A percentile compares a stretch with the other conserved stretches of the same genome.
These are phyloP conservation scores for Synergus umbraculus DNA, from an alignment of 2,888 invertebrate species.

Conservation along the genomic window DNA sequence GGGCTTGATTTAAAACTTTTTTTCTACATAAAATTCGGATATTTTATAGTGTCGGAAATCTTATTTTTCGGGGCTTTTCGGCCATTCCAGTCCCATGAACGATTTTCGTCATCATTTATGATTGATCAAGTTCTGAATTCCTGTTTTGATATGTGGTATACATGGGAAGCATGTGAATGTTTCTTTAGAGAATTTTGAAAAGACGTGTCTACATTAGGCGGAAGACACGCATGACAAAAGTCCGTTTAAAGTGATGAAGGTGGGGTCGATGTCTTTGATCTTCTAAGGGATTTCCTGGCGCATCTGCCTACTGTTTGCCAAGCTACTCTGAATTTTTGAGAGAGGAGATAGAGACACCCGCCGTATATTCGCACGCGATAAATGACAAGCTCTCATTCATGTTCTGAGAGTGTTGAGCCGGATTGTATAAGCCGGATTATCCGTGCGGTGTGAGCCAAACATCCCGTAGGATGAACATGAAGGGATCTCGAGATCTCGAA, in stretches of 20 bases:
- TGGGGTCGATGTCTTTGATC: constrained; percentile 52
- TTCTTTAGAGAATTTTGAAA: constrained; percentile 29
- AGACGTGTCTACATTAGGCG: constrained; percentile 33
- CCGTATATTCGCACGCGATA: constrained; percentile 39
- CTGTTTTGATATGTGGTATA: neutral
- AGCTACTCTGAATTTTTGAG: constrained; percentile 54
- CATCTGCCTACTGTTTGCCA: constrained; percentile 55
- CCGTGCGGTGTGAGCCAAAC: constrained; percentile 70
- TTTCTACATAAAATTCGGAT: no score
- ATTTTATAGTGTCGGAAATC: no score
- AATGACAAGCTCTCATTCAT: constrained; percentile 40
- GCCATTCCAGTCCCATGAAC: no score
- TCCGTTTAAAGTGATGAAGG: constrained; percentile 28
- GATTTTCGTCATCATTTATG: neutral
- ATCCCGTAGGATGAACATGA: constrained; percentile 58
- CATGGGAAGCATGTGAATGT: neutral
- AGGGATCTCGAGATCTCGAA: constrained; percentile 42
- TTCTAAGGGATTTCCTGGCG: constrained; percentile 50
- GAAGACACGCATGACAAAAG: constrained; percentile 35
- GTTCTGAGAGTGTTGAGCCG: constrained; percentile 50
- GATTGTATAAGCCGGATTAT: constrained; percentile 74
- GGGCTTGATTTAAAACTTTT: no score
- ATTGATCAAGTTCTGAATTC: neutral
- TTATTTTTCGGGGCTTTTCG: no score
- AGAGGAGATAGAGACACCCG: constrained; percentile 44